phyloP scores from a whole-genome alignment of 2,113 vertebrate species.

The Leptobrachium ailaonicum region DNA sequence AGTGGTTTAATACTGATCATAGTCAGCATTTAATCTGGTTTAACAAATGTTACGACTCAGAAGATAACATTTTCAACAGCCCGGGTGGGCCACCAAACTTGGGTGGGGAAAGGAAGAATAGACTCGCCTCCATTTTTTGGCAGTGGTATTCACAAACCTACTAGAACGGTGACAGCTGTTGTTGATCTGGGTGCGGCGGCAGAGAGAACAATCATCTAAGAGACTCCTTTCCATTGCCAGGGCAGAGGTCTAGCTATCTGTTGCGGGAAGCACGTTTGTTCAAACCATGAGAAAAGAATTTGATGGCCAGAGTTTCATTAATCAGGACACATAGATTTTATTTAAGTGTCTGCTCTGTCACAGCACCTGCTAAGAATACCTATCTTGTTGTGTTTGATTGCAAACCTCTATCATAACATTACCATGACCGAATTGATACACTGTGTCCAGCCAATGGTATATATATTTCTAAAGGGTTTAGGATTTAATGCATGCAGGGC shows the following conservation, averaged over 20 bases:
- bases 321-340: neutral
- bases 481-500: too few relatives aligned
- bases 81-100: slow-evolving; percentile 22
- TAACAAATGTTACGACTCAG: slow-evolving; percentile 12
- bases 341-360: neutral
- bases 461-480: too few relatives aligned
- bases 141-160: slow-evolving; percentile 19
- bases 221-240: slow-evolving; percentile 23
- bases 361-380: neutral
- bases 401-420: too few relatives aligned
- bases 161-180: slow-evolving; percentile 23
- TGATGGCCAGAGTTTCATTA: neutral
- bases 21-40: neutral
- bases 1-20: slow-evolving; percentile 1
- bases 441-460: too few relatives aligned
- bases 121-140: slow-evolving; percentile 43
- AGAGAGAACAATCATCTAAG: slow-evolving; percentile 2
- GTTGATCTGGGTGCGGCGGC: slow-evolving; percentile 34
- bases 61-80: slow-evolving; percentile 21
- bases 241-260: slow-evolving; percentile 34
- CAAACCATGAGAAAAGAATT: neutral
- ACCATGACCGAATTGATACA: too few relatives aligned
- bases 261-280: slow-evolving; percentile 13
- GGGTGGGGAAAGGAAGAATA: slow-evolving; percentile 41
- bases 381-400: too few relatives aligned